Conservation (phyloP, 2,888 invertebrate genomes). For the Troilus luridus region DNA sequence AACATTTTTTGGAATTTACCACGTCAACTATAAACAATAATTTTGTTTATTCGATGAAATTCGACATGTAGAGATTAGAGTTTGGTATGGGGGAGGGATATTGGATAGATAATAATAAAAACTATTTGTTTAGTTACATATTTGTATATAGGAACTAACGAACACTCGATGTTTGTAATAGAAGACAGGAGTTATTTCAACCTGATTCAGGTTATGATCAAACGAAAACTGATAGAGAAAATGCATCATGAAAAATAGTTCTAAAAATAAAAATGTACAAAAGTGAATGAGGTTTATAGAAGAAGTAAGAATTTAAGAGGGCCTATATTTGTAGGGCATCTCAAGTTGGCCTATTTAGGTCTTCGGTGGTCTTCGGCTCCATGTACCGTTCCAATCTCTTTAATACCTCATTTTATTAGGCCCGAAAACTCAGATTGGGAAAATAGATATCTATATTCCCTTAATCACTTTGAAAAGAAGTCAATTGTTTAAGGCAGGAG, state of each 20-base stretch:
- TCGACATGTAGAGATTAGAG: no score
- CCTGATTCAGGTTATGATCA: neutral
- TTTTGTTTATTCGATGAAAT: no score
- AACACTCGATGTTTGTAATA: no score
- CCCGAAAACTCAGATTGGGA: neutral
- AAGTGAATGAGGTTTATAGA: neutral
- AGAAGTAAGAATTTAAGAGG: neutral
- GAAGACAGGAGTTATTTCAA: no score
- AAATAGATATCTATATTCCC: no score
- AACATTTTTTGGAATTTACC: no score
- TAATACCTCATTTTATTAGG: neutral
- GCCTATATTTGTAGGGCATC: neutral
- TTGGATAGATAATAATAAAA: no score
- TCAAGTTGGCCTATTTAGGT: neutral
- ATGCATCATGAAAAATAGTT: neutral
- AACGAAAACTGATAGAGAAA: neutral
- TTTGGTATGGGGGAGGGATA: no score
- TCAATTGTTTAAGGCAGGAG: no score
- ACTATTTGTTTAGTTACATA: no score
- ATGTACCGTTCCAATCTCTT: constrained; percentile 6
- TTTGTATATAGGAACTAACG: no score
- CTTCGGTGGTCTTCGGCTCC: neutral
- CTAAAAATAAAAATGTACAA: neutral
- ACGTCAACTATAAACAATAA: no score
- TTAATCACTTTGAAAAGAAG: neutral